These are phyloP conservation scores for Aricia agestis DNA, from an alignment of 1,140 invertebrate species.

Conservation along the genomic window DNA sequence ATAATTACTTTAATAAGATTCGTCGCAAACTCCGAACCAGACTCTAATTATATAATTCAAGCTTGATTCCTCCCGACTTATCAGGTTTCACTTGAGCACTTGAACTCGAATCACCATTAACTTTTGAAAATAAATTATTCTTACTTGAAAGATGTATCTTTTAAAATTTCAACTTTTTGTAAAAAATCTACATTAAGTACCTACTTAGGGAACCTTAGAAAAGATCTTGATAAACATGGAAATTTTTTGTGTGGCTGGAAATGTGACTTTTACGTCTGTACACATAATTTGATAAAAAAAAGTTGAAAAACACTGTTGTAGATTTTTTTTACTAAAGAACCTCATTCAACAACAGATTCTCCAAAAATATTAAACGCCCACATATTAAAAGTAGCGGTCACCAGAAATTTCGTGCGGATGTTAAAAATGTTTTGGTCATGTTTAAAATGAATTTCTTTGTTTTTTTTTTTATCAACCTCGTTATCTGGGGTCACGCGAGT, in stretches of 20 bases:
- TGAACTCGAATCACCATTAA: neutral
- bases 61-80: neutral
- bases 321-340: no score
- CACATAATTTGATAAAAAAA: no score
- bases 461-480: neutral
- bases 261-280: no score
- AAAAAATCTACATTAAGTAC: no score
- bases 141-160: neutral
- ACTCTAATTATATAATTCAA: conserved; percentile 1
- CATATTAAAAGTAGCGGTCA: neutral
- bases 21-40: neutral
- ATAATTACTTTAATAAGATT: conserved; percentile 4
- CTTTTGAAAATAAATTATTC: neutral
- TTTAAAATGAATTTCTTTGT: conserved; percentile 1
- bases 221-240: no score
- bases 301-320: no score
- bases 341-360: no score
- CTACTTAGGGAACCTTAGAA: no score
- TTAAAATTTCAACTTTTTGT: neutral
- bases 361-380: neutral
- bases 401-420: neutral
- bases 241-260: no score
- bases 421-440: neutral
- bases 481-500: neutral
- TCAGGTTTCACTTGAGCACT: neutral